Base-by-base conservation (phyloP, 1,140 invertebrate species). In the Drosophila nannoptera region DNA sequence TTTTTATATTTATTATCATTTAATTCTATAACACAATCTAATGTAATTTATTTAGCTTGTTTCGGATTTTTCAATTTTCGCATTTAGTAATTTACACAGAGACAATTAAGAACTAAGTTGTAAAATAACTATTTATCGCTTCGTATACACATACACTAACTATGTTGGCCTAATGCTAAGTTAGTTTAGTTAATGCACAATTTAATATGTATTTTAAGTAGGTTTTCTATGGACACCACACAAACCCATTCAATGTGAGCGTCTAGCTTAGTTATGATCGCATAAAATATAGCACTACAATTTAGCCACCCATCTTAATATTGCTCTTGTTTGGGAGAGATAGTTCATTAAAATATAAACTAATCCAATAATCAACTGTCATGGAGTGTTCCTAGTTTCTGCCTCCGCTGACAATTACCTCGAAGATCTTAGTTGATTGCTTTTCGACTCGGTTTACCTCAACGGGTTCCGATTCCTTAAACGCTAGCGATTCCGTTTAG, bases 401-500 rank as follows among this genome's bases (percentile, higher is more conserved):
- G 32, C 32, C 11, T 35, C 22, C 11, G 7, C 7, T 45, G 33
- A 9, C 40, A 14, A 38, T 46, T 46, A 32, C 31, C 16, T 58
- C 16, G 22, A 56, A 48, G 59, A 55, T 60, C 33, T 67, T 64
- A 50, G 29, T 66, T 33, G 31, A 60, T 55, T 73, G 62, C 50
- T 73, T 63, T 75, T 45, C 73, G 83, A 88, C 88, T 88, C 87
- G 87, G 87, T 88, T 87, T 78, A 88, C 87, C 87, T 78, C 78
- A 82, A 46, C 8, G 77, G 87, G 87, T 88, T 87, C 87, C 87
- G 87, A 89, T 87, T 88, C 87, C 75, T 88, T 78, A 89, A 88
- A 87, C 87, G 88, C 81, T 89, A 89, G 88, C 88, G 88, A 88
- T 83, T 89, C 69, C 88, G 55, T 75, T 89, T 89, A 16, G 87